Evolutionary conservation across 2,888 invertebrate genomes (phyloP), one percentile per base, ranked within the genome.

Genomic region (Heliconius charithonia): DNA sequence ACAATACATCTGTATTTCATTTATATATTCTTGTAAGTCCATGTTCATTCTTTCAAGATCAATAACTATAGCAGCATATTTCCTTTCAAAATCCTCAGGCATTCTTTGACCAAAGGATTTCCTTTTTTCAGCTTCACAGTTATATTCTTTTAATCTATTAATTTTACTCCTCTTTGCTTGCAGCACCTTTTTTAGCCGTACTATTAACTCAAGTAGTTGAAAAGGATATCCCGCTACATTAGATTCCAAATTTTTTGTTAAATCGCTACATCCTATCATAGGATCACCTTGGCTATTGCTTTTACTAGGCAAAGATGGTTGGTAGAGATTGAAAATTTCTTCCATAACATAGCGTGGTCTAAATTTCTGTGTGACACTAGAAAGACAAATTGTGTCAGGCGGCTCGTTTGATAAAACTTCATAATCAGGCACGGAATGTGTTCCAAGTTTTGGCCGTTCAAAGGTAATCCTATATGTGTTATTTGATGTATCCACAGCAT

Each of bases 391-490:
- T 37, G 98, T 98, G 89, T 99, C 99, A 67, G 98, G 97, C 67
- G 97, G 97, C 85, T 98, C 98, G 90, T 98, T 98, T 3, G 98
- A 98, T 90, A 99, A 95, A 82, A 99, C 99, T 96, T 99, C 99
- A 94, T 97, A 98, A 93, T 99, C 99, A 32, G 98, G 98, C 81
- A 99, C 98, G 76, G 99, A 98, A 92, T 99, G 98, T 9, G 99
- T 99, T 1, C 99, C 99, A 65, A 99, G 95, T 69, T 98, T 98
- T 67, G 97, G 96, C 75, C 98, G 96, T 91, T 99, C 99, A 94
- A 99, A 99, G 2, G 98, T 98, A 84, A 99, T 98, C 85, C 99
- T 96, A 90, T 99, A 99, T 13, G 98, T 98, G 86, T 98, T 98
- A 87, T 98, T 98, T 7, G 98, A 97, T 9, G 99, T 98, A 88